These are phyloP conservation scores for Huso huso DNA, from an alignment of 2,797 vertebrate species.

Conservation along the genomic window DNA sequence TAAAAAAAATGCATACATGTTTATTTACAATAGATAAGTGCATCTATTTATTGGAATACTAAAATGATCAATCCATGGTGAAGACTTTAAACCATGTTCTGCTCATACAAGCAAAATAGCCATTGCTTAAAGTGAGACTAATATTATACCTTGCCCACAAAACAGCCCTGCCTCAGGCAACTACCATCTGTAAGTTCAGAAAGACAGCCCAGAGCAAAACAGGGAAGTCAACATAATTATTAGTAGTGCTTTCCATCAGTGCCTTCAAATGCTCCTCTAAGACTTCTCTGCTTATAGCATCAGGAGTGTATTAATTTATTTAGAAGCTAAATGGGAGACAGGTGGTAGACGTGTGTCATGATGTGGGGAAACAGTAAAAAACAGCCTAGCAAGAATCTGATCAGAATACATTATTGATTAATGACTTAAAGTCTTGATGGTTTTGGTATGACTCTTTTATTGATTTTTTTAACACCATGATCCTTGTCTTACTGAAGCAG, in stretches of 20 bases:
- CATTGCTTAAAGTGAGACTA: too few species aligned
- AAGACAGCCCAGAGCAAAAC: slow-evolving; percentile 15
- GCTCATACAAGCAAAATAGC: too few species aligned
- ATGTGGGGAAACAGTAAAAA: slow-evolving; percentile 28
- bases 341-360: slow-evolving; percentile 44
- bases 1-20: too few species aligned
- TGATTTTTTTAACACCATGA: neutral
- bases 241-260: slow-evolving; percentile 36
- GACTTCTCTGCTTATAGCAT: slow-evolving; percentile 30
- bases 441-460: neutral
- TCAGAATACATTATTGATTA: neutral
- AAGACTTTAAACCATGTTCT: too few species aligned
- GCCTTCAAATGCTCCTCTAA: slow-evolving; percentile 18
- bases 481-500: slow-evolving; percentile 18
- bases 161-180: slow-evolving; percentile 12
- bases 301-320: slow-evolving; percentile 31
- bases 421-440: neutral
- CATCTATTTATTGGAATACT: too few species aligned
- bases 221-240: slow-evolving; percentile 37
- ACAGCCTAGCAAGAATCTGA: neutral
- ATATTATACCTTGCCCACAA: neutral
- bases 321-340: slow-evolving; percentile 30
- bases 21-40: too few species aligned
- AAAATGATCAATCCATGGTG: too few species aligned
- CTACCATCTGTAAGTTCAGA: slow-evolving; percentile 21